A percentile compares a stretch with the other conserved stretches of the same genome.
Evolutionary conservation across 2,113 vertebrate genomes (phyloP).

Genomic region (Brienomyrus longianalis): DNA sequence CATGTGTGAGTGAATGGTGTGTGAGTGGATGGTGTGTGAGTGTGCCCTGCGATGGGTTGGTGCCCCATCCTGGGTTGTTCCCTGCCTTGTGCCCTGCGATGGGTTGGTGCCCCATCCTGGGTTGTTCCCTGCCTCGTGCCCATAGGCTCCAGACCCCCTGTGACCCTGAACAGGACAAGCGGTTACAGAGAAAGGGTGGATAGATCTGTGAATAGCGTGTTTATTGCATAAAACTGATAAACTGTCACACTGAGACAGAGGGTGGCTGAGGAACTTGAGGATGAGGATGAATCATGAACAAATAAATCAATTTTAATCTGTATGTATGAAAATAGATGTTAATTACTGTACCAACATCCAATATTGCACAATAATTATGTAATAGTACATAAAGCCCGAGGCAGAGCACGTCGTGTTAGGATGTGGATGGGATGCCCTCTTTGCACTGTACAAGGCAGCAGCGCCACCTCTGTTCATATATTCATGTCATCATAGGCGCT

Average conservation of each 20-base stretch:
- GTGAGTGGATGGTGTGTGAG: too few relatives aligned
- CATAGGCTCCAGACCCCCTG: background rate
- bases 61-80: background rate
- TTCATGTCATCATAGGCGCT: background rate
- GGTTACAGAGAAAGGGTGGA: background rate
- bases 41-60: background rate
- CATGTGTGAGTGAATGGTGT: background rate
- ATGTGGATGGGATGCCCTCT: background rate
- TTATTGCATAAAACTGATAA: slow-evolving; percentile 58
- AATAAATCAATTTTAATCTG: background rate
- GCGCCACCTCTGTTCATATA: background rate
- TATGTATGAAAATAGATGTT: background rate
- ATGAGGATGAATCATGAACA: background rate
- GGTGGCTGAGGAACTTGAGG: slow-evolving; percentile 44
- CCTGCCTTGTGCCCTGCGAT: background rate
- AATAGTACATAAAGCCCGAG: background rate
- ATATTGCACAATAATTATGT: background rate
- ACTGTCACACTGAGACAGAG: slow-evolving; percentile 53
- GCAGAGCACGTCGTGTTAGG: background rate
- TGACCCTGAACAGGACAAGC: background rate
- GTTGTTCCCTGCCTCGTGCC: background rate
- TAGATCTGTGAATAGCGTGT: slow-evolving; percentile 39
- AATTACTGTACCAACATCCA: background rate
- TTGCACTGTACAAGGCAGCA: background rate
- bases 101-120: too few relatives aligned